Base-by-base conservation (phyloP, 1,140 invertebrate genomes). In the Aphis craccivora region DNA sequence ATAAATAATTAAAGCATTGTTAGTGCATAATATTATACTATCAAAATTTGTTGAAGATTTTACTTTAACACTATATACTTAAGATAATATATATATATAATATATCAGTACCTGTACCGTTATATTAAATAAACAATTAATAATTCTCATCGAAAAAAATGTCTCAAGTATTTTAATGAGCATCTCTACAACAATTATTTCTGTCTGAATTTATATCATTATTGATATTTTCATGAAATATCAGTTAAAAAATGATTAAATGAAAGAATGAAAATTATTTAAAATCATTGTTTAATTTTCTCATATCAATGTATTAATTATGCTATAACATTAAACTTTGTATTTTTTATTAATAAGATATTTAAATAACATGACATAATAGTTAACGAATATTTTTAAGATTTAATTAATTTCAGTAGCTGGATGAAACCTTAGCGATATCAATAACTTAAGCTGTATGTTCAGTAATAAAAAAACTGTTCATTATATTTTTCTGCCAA, bases 401-500 rank as follows among this genome's bases (percentile, higher is more conserved):
- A 7, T 23, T 76, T n/a, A 8, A n/a, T 35, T 76, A n/a, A 76
- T 76, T 18, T 76, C n/a, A n/a, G 14, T 76, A 3, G 5, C 30
- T 76, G n/a, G 1, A 18, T 18, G 30, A 76, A 51, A 51, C 60
- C 60, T 76, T 76, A 76, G 30, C 60, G 60, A 76, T n/a, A 18
- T 76, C 30, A n/a, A 76, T 76, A 76, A 76, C 60, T 30, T 76
- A 76, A 76, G 14, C 30, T 67, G n/a, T 67, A 76, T n/a, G 60
- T 76, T 4, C n/a, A 76, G 5, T 76, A 35, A 35, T 76, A 76
- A 11, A 76, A 67, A 76, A 76, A 76, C n/a, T 76, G 30, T 76
- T 76, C 60, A 76, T 76, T 76, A n/a, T 76, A 76, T n/a, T n/a
- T 67, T n/a, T 76, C 60, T 76, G 30, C 60, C 60, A 76, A 76